phyloP scores from a whole-genome alignment of 2,888 invertebrate genomes.

The Junonia oenone region DNA sequence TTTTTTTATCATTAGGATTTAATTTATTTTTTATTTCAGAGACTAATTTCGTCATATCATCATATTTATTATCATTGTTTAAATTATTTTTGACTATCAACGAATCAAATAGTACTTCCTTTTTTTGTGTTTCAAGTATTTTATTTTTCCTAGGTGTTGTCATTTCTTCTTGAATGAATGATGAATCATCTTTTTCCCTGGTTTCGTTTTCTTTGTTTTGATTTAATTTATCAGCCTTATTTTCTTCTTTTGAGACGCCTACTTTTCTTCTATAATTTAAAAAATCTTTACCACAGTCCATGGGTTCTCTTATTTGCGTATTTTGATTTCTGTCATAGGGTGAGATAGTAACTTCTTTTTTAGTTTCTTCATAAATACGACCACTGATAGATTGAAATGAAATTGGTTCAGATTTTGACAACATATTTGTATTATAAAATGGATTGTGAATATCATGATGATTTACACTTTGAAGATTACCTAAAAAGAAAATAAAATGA shows the following conservation, averaged over 20 bases:
- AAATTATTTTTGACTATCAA: slow-evolving; percentile 18
- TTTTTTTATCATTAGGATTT: not conserved
- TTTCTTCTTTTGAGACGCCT: no score
- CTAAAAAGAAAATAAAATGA: not conserved
- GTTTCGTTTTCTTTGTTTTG: no score
- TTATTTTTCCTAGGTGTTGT: not conserved
- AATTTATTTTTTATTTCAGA: not conserved
- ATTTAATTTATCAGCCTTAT: no score
- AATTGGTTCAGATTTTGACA: not conserved
- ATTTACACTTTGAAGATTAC: not conserved
- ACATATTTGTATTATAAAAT: not conserved
- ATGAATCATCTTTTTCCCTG: no score
- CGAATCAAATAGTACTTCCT: slow-evolving; percentile 21
- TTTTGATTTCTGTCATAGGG: no score
- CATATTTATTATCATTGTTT: not conserved
- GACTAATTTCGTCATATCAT: not conserved
- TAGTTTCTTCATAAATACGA: not conserved
- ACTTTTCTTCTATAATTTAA: no score
- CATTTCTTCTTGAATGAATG: slow-evolving; percentile 3
- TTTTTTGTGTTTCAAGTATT: slow-evolving; percentile 14
- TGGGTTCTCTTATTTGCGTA: no score
- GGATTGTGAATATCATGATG: not conserved
- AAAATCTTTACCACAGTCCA: no score
- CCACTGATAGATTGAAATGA: not conserved
- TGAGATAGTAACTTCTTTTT: not conserved